phyloP scores from a whole-genome alignment of 2,888 invertebrate genomes.

The Ennomos quercinarius region DNA sequence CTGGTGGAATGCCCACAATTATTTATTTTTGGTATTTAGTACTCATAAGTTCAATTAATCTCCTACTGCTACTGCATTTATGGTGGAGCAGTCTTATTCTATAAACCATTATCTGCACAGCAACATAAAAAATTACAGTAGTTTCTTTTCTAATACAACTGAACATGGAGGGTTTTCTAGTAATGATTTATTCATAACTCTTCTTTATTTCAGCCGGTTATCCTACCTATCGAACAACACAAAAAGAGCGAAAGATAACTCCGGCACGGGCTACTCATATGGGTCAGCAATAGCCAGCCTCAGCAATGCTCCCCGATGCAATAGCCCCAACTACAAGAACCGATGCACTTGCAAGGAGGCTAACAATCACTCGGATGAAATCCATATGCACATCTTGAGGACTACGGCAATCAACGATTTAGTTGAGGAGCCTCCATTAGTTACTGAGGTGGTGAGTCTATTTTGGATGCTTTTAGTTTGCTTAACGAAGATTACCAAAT shows the following conservation, averaged over 20 bases:
- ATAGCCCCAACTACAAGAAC: slow-evolving; percentile 50
- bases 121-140: no score
- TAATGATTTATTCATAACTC: no score
- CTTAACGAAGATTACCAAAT: no score
- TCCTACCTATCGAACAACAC: slow-evolving; percentile 62
- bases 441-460: slow-evolving; percentile 63
- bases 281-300: slow-evolving; percentile 70
- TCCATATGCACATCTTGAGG: slow-evolving; percentile 63
- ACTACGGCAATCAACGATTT: slow-evolving; percentile 73
- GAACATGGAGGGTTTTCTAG: no score
- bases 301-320: slow-evolving; percentile 46
- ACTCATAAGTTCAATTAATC: no score
- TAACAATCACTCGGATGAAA: slow-evolving; percentile 16
- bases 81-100: no score
- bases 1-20: no score
- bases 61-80: no score
- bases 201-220: slow-evolving; percentile 58
- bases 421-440: slow-evolving; percentile 47
- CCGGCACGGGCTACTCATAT: slow-evolving; percentile 75
- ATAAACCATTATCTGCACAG: no score
- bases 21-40: no score
- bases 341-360: slow-evolving; percentile 57
- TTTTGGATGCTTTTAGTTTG: no score
- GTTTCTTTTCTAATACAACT: no score
- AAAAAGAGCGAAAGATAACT: slow-evolving; percentile 77